Evolutionary conservation across 2,113 vertebrate species (phyloP).

Genomic region (Phrynosoma blainvillii): DNA sequence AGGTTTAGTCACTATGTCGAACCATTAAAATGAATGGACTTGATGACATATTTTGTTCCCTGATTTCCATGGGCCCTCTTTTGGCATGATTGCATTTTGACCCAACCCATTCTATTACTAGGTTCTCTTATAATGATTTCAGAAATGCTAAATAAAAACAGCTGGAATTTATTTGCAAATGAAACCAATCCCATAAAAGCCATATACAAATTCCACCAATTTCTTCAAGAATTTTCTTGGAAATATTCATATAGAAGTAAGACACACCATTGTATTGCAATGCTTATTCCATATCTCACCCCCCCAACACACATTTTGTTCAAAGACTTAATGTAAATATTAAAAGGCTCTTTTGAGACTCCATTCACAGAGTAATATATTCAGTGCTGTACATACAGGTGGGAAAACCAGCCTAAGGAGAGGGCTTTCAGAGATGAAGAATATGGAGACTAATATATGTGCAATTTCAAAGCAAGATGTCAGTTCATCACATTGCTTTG

Average conservation of each 20-base stretch:
- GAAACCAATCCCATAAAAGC: conserved; percentile 15
- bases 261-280: neutral
- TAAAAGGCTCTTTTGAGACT: accelerated
- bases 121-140: neutral
- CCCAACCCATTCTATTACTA: neutral
- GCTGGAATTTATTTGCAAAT: conserved; percentile 31
- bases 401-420: neutral
- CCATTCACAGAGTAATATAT: neutral
- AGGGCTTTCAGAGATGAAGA: conserved; percentile 41
- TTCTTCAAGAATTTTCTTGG: accelerated
- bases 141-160: conserved; percentile 13
- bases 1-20: neutral
- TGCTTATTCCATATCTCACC: neutral
- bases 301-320: neutral
- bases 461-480: neutral
- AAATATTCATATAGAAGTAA: neutral
- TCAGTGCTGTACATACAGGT: conserved; percentile 6
- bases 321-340: conserved; percentile 24
- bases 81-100: neutral
- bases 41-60: neutral
- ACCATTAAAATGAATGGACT: neutral
- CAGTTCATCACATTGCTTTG: neutral
- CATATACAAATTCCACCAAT: neutral
- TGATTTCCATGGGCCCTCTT: neutral
- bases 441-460: neutral